These are phyloP conservation scores for Chrysolina oricalcia DNA, from an alignment of 2,888 invertebrate genomes.

Conservation along the genomic window DNA sequence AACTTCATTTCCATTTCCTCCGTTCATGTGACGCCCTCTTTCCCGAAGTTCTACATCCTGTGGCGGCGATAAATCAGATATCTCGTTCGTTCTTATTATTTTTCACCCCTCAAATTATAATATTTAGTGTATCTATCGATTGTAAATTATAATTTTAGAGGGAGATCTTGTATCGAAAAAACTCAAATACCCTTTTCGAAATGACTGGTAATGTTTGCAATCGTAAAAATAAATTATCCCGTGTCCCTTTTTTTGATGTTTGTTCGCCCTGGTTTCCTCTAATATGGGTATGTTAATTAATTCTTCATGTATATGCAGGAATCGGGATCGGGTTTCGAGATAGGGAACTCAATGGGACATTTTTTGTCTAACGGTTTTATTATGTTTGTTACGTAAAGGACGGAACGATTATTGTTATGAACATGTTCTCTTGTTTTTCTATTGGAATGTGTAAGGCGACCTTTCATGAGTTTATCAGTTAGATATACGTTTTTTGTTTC, in stretches of 20 bases:
- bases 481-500: background rate
- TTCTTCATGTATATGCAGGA: constrained; percentile 54
- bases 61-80: constrained; percentile 67
- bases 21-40: background rate
- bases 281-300: constrained; percentile 56
- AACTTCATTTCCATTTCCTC: background rate
- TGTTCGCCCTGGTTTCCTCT: constrained; percentile 50
- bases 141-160: constrained; percentile 60
- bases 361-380: constrained; percentile 51
- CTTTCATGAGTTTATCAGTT: background rate
- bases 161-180: constrained; percentile 56
- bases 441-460: background rate
- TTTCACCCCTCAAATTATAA: constrained; percentile 51
- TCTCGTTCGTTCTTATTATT: constrained; percentile 63
- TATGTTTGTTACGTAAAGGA: constrained; percentile 49
- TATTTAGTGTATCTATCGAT: constrained; percentile 41
- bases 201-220: constrained; percentile 57
- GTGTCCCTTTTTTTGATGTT: constrained; percentile 53
- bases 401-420: constrained; percentile 49
- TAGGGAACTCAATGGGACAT: constrained; percentile 42
- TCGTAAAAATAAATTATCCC: constrained; percentile 62
- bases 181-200: constrained; percentile 58
- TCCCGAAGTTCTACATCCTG: constrained; percentile 56
- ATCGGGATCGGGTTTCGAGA: constrained; percentile 45
- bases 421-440: constrained; percentile 43